phyloP scores from a whole-genome alignment of 1,140 invertebrate genomes.

The Bombus haemorrhoidalis region DNA sequence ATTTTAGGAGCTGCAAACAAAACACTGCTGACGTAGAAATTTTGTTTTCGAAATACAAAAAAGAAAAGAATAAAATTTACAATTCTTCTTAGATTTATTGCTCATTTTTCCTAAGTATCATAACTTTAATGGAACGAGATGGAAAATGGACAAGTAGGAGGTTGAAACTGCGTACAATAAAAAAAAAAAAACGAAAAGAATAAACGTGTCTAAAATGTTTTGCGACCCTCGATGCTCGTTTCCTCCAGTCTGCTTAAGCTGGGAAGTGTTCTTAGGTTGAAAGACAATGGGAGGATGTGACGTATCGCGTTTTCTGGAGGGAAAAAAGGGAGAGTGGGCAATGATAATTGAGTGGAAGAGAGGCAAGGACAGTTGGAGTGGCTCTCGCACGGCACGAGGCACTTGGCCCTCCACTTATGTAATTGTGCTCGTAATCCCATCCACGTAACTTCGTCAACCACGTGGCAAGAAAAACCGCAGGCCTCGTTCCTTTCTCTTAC shows the following conservation, averaged over 20 bases:
- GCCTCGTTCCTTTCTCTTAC: background rate
- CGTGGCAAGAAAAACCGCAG: slow-evolving; percentile 42
- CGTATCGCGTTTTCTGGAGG: slow-evolving; percentile 51
- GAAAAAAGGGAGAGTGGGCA: slow-evolving; percentile 20
- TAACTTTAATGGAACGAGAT: background rate
- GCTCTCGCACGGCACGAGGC: slow-evolving; percentile 54
- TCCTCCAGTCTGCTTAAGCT: background rate
- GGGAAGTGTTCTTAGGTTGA: slow-evolving; percentile 18
- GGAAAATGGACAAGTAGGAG: background rate
- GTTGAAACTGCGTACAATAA: no score
- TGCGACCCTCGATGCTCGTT: slow-evolving; percentile 20
- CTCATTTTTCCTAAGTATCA: background rate
- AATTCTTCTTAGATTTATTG: background rate
- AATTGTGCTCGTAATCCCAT: slow-evolving; percentile 64
- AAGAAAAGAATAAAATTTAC: background rate
- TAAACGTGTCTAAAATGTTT: background rate
- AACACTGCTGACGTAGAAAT: no score
- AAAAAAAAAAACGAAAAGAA: background rate
- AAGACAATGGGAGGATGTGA: slow-evolving; percentile 56
- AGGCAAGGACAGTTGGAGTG: slow-evolving; percentile 43
- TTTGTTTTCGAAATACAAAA: no score
- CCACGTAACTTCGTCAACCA: slow-evolving; percentile 56
- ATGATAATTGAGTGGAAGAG: slow-evolving; percentile 46
- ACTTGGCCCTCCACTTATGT: slow-evolving; percentile 56
- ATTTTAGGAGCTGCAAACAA: no score